Base-by-base conservation (phyloP, 2,113 vertebrate species). In the Trematomus loennbergii region DNA sequence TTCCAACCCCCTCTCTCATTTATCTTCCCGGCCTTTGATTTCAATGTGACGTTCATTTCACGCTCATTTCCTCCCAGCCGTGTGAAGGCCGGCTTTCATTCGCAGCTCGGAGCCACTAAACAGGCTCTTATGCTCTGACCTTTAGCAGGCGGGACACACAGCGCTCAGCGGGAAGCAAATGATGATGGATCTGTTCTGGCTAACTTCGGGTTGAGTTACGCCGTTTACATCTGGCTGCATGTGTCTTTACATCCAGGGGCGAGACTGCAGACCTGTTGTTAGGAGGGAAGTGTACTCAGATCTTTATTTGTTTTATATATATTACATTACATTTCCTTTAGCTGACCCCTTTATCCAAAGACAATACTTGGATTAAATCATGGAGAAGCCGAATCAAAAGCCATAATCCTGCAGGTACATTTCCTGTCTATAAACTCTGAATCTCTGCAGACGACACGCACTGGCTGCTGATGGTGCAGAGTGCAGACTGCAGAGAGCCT, bases 131-230 rank as follows among this genome's bases (percentile, higher is more conserved):
- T 29, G 87, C 80, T 17, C 75, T 88, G 90, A 91, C 87, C 89
- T 89, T 72, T 75, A 46, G 74, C 60, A 1, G 63, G 75, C 58
- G 46, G 64, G 83, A 91, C 91, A 89, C 88, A 86, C 85, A 46
- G 78, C 65, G 66, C 85, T 88, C 91, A 87, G 89, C 88, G 13
- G 72, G 85, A 36, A 49, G 62, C 75, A 83, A 89, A 91, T 88
- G 89, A 91, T 92, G 91, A 92, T 90, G 89, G 91, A 92, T 90
- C 79, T 88, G 85, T 84, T 84, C 85, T 87, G 91, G 91, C 72
- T 33, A 74, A 84, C 66, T 48, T 50, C 40, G 1, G 69, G 40
- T 89, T 16, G 48, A 55, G 81, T 88, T 90, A 29, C 29, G 29
- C 29, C 29, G 29, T 29, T 29, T 29, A 22, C 63, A 25, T 53